phyloP scores from a whole-genome alignment of 2,888 invertebrate genomes.

The Dryobotodes eremita region DNA sequence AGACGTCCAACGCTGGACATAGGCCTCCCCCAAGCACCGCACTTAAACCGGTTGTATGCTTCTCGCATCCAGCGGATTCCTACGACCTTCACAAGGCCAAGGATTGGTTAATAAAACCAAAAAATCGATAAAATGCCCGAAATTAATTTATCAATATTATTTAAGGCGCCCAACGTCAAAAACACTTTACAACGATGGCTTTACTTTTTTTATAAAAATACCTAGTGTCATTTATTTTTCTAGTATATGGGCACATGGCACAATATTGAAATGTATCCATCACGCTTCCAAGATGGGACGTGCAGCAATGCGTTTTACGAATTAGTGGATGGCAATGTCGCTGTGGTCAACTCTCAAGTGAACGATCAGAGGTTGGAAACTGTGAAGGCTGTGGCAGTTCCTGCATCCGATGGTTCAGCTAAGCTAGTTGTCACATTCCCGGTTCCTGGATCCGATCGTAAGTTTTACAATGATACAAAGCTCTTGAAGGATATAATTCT shows the following conservation, averaged over 20 bases:
- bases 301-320: slow-evolving; percentile 81
- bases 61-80: no score
- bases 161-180: background rate
- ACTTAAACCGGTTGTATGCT: no score
- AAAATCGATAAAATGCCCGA: background rate
- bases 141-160: background rate
- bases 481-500: background rate
- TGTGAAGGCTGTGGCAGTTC: slow-evolving; percentile 88
- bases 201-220: background rate
- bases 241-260: slow-evolving; percentile 83
- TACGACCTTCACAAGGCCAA: background rate
- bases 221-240: slow-evolving; percentile 37
- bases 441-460: slow-evolving; percentile 86
- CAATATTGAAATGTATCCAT: slow-evolving; percentile 80
- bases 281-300: slow-evolving; percentile 76
- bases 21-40: no score
- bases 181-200: background rate
- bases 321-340: slow-evolving; percentile 72
- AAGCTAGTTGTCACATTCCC: slow-evolving; percentile 91
- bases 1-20: no score
- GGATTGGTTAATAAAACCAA: no score
- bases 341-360: slow-evolving; percentile 82
- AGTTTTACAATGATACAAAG: slow-evolving; percentile 59
- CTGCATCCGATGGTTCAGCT: slow-evolving; percentile 84
- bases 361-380: slow-evolving; percentile 85